These are phyloP conservation scores for Drosophila longiperda DNA, from an alignment of 2,888 invertebrate genomes.

Conservation along the genomic window DNA sequence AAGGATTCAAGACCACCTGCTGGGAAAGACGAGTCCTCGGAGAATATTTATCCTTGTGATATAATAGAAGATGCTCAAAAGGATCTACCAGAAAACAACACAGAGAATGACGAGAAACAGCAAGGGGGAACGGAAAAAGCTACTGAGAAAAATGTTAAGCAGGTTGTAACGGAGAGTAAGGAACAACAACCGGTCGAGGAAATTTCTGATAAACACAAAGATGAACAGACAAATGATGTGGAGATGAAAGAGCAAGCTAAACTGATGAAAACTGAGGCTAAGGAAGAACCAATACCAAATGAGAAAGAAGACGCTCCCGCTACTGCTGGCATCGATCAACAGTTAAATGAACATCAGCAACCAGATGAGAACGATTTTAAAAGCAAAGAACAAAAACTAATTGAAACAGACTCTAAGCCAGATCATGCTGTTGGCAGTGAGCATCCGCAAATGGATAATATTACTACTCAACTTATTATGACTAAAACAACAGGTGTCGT, in stretches of 20 bases:
- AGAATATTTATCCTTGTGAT: not conserved
- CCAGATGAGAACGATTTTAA: not conserved
- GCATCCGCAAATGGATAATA: not conserved
- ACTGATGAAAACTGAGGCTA: not conserved
- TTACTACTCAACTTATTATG: not conserved
- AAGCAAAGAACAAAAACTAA: not conserved
- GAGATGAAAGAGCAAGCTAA: not conserved
- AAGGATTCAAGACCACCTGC: not conserved
- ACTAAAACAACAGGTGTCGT: constrained; percentile 70
- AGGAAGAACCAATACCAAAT: not conserved
- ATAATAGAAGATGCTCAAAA: not conserved
- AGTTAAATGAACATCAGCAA: not conserved
- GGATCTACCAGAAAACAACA: not conserved
- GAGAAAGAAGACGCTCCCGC: not conserved
- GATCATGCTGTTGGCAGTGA: not conserved
- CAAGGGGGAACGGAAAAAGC: not conserved
- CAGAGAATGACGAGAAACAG: not conserved
- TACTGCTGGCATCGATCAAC: not conserved
- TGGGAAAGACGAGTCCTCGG: not conserved
- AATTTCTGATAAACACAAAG: not conserved
- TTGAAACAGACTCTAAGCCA: not conserved
- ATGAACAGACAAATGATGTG: not conserved
- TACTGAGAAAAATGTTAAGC: not conserved
- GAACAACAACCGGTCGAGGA: not conserved
- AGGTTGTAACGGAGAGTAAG: not conserved